Percentiles rank a stretch among this genome's conserved stretches.
Evolutionary conservation across 2,888 invertebrate species (phyloP).

Genomic region (Hofmannophila pseudospretella): DNA sequence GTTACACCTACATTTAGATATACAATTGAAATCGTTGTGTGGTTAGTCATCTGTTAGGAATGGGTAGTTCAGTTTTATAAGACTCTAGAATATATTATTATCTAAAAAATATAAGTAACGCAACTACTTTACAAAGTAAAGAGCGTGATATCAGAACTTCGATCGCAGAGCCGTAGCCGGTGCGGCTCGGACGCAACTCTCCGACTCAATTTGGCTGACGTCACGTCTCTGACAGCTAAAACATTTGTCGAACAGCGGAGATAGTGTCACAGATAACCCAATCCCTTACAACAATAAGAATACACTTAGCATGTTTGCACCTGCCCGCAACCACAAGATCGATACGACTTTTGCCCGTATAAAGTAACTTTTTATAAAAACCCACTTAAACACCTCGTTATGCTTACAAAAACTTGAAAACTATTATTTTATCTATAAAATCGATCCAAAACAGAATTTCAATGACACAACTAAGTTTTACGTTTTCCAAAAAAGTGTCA

Average conservation of each 20-base stretch:
- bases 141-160: slow-evolving; percentile 42
- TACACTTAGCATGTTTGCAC: slow-evolving; percentile 78
- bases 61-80: background rate
- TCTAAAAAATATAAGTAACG: slow-evolving; percentile 13
- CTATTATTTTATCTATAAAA: slow-evolving; percentile 10
- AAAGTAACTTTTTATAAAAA: slow-evolving; percentile 18
- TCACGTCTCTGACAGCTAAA: slow-evolving; percentile 75
- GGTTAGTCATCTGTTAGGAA: background rate
- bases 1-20: slow-evolving; percentile 4
- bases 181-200: slow-evolving; percentile 41
- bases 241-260: slow-evolving; percentile 74
- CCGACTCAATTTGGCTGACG: slow-evolving; percentile 67
- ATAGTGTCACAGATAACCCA: slow-evolving; percentile 77
- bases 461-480: slow-evolving; percentile 16
- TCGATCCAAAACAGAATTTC: slow-evolving; percentile 9
- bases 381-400: slow-evolving; percentile 25
- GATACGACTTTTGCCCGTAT: slow-evolving; percentile 55
- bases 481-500: slow-evolving; percentile 47
- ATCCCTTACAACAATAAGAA: slow-evolving; percentile 76
- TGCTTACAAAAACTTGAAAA: slow-evolving; percentile 5
- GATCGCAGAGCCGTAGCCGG: slow-evolving; percentile 39
- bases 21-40: background rate
- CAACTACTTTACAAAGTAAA: slow-evolving; percentile 25
- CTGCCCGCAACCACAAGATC: slow-evolving; percentile 56
- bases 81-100: slow-evolving; percentile 6